These are phyloP conservation scores for Ochotona curzoniae DNA, from an alignment of 2,113 vertebrate genomes.

Conservation along the genomic window DNA sequence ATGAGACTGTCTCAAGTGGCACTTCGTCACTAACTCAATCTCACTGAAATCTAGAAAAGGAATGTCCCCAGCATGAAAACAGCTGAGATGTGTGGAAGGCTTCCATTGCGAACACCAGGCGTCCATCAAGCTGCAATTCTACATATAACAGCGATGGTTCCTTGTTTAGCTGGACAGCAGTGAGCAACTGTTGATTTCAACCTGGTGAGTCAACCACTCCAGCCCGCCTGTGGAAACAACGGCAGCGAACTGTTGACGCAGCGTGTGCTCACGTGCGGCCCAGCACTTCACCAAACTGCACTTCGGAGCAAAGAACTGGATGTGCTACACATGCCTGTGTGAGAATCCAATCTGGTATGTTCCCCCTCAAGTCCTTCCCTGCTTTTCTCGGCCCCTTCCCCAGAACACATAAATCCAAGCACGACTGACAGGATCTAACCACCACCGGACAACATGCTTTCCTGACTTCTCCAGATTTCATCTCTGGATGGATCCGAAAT, in stretches of 20 bases:
- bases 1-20: not conserved
- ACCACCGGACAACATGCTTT: not conserved
- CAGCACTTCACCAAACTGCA: not conserved
- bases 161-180: not conserved
- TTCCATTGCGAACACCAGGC: not conserved
- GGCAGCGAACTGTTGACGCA: not conserved
- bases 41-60: constrained; percentile 1
- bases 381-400: not conserved
- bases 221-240: not conserved
- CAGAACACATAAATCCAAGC: not conserved
- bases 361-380: too few species aligned
- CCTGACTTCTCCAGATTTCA: not conserved
- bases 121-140: not conserved
- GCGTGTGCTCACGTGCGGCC: not conserved
- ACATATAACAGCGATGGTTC: not conserved
- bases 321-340: not conserved
- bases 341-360: not conserved
- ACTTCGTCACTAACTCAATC: not conserved
- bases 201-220: not conserved
- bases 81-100: not conserved
- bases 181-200: constrained; percentile 55
- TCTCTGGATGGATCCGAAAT: not conserved
- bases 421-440: not conserved
- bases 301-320: constrained; percentile 21
- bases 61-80: not conserved